Conservation (phyloP, 1,140 invertebrate species). For the Lasioglossum albipes region DNA sequence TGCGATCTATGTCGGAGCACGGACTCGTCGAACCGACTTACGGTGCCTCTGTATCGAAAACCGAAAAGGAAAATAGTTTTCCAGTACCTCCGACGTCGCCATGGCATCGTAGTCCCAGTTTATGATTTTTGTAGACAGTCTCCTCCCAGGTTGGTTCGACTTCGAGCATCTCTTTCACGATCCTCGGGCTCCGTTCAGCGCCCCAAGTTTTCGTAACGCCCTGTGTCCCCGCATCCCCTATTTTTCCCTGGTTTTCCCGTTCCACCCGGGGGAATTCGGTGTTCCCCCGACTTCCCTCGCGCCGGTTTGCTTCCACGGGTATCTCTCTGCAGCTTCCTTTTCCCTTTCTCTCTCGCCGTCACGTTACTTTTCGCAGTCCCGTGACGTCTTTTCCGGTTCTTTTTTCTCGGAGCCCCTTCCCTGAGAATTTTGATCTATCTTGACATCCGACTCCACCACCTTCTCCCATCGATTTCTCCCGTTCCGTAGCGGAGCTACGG, state of each 20-base stretch:
- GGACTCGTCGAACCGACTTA: too few relatives aligned
- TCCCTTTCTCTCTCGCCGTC: neutral
- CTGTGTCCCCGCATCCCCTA: too few relatives aligned
- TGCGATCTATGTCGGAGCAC: too few relatives aligned
- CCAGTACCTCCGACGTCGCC: too few relatives aligned
- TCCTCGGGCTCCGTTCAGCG: too few relatives aligned
- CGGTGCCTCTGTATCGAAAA: too few relatives aligned
- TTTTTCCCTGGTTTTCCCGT: neutral
- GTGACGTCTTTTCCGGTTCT: neutral
- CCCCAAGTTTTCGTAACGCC: too few relatives aligned
- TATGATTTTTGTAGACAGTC: too few relatives aligned
- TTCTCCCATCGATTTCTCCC: neutral
- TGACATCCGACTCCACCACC: neutral
- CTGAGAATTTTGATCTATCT: neutral
- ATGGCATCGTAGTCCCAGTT: too few relatives aligned
- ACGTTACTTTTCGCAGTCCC: neutral
- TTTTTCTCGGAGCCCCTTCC: neutral
- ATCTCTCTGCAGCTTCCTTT: neutral
- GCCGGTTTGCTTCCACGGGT: neutral
- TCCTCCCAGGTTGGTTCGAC: too few relatives aligned
- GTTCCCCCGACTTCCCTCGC: neutral
- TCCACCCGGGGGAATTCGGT: neutral
- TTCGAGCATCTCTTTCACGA: too few relatives aligned
- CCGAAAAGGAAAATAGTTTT: too few relatives aligned
- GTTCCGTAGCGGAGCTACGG: neutral